These are phyloP conservation scores for Choristoneura rosaceana DNA, from an alignment of 2,888 invertebrate species.

Conservation along the genomic window DNA sequence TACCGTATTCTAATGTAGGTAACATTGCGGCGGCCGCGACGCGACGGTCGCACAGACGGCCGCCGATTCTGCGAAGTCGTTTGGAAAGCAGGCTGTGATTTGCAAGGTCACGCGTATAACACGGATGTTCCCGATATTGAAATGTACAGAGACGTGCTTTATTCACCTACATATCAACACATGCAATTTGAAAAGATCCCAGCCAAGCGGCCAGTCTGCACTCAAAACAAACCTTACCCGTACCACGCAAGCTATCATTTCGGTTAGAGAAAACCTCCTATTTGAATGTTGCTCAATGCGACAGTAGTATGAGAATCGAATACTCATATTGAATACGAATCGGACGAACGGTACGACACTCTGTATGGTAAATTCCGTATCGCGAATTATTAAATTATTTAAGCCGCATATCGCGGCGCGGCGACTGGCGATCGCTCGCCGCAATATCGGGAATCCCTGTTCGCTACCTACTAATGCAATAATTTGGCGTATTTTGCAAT, in stretches of 20 bases:
- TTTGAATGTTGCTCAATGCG: slow-evolving; percentile 79
- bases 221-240: slow-evolving; percentile 69
- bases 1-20: slow-evolving; percentile 44
- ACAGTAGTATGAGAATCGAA: slow-evolving; percentile 84
- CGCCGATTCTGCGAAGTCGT: slow-evolving; percentile 82
- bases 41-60: slow-evolving; percentile 76
- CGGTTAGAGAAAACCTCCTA: slow-evolving; percentile 62
- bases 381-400: slow-evolving; percentile 86
- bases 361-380: slow-evolving; percentile 84
- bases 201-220: slow-evolving; percentile 56
- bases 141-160: slow-evolving; percentile 84
- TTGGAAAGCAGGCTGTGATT: slow-evolving; percentile 86
- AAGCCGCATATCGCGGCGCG: slow-evolving; percentile 82
- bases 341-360: slow-evolving; percentile 82
- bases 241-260: slow-evolving; percentile 65
- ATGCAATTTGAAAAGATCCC: slow-evolving; percentile 80
- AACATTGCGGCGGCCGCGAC: slow-evolving; percentile 50
- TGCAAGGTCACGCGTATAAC: slow-evolving; percentile 86
- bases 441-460: slow-evolving; percentile 85
- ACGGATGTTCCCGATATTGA: slow-evolving; percentile 86
- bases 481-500: slow-evolving; percentile 86
- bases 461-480: slow-evolving; percentile 84
- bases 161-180: slow-evolving; percentile 84
- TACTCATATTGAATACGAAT: slow-evolving; percentile 85
- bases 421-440: slow-evolving; percentile 80